Evolutionary conservation across 2,797 vertebrate species (phyloP), one percentile per base, ranked within the genome.

Genomic region (Oophaga sylvatica): DNA sequence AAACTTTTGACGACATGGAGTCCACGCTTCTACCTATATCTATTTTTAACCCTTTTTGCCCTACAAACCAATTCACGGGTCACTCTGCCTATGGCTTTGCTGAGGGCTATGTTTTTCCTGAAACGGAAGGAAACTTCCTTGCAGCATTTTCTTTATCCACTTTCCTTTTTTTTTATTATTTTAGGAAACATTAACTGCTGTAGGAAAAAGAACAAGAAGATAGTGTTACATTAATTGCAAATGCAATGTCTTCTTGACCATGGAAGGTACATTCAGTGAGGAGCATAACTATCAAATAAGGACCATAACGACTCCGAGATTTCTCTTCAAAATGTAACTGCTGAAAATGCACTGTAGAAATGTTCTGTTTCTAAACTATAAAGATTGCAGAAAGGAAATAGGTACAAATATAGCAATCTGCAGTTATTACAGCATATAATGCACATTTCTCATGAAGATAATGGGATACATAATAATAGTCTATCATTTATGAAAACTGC

Each of bases 251-350:
- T 29, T 65, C 22, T 67, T 29, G 20, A 81, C 62, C 62, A 16
- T 56, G 62, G 63, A 68, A 16, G n/a, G 45, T 67, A 67, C 60
- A 65, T 65, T 81, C 20, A 48, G 79, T 81, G 59, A 65, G 53
- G 35, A 81, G 62, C 22, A 65, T 45, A 65, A 26, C 60, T 45
- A 29, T 65, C 60, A 45, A 63, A 65, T 10, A 81, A 45, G 41
- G 59, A 20, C 31, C 79, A 48, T 62, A 45, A 65, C 12, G 31
- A n/a, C 35, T 35, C 35, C 6, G 35, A 65, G 59, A 45, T 81
- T 81, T 35, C 11, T 60, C 79, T 65, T 8, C 20, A n/a, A 53
- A 76, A 53, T 76, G 45, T 56, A 45, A 48, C 41, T 22, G 73
- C 22, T 22, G 71, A 45, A 75, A 19, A 67, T 67, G 9, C 1